Percentiles rank a stretch among this genome's conserved stretches.
Evolutionary conservation across 1,140 invertebrate species (phyloP).

Genomic region (Rhizoglyphus robini): DNA sequence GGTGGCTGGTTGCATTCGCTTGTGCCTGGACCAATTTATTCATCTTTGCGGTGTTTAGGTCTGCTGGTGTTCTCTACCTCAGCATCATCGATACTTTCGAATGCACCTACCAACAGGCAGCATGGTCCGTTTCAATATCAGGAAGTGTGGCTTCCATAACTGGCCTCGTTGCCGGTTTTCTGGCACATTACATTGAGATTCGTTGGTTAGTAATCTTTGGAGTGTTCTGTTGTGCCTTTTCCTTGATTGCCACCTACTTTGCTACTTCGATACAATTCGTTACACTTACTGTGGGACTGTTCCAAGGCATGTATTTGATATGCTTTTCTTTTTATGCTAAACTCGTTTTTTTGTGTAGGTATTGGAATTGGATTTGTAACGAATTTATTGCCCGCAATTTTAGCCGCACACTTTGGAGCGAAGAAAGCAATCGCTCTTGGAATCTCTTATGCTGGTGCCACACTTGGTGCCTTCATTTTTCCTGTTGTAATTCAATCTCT

Average conservation of each 20-base stretch:
- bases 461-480: slow-evolving; percentile 31
- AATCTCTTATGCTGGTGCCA: slow-evolving; percentile 31
- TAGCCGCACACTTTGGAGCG: slow-evolving; percentile 32
- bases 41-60: slow-evolving; percentile 26
- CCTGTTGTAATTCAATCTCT: slow-evolving; percentile 30
- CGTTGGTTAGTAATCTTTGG: slow-evolving; percentile 23
- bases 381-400: slow-evolving; percentile 24
- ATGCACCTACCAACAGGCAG: slow-evolving; percentile 24
- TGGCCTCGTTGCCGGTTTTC: slow-evolving; percentile 23
- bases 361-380: slow-evolving; percentile 20
- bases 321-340: not conserved
- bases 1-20: slow-evolving; percentile 23
- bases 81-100: slow-evolving; percentile 23
- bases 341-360: not conserved
- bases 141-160: slow-evolving; percentile 10
- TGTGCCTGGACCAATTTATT: slow-evolving; percentile 25
- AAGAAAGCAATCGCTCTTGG: slow-evolving; percentile 31
- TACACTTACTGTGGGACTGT: slow-evolving; percentile 22
- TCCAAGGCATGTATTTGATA: slow-evolving; percentile 22
- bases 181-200: slow-evolving; percentile 24
- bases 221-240: slow-evolving; percentile 16
- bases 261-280: slow-evolving; percentile 19
- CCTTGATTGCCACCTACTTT: slow-evolving; percentile 22
- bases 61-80: slow-evolving; percentile 25
- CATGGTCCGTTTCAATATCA: slow-evolving; percentile 25